phyloP scores from a whole-genome alignment of 2,888 invertebrate species.

The Macrostomum cliftonense region DNA sequence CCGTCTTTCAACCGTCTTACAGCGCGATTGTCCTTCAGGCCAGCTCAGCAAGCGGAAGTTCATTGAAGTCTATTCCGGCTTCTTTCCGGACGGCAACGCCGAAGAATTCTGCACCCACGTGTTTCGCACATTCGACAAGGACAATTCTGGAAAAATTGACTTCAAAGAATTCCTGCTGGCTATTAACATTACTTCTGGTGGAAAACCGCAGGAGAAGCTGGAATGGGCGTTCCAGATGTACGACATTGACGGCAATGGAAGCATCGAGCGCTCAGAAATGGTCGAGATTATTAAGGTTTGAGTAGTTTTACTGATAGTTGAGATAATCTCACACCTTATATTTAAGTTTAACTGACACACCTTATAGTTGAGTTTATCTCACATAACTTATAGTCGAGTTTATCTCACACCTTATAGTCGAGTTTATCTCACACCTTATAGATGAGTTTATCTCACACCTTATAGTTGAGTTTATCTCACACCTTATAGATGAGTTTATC shows the following conservation, averaged over 20 bases:
- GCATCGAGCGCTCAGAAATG: constrained; percentile 36
- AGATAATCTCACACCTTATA: no score
- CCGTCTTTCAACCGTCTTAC: constrained; percentile 21
- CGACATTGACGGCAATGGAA: constrained; percentile 37
- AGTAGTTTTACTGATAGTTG: neutral
- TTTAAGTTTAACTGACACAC: no score
- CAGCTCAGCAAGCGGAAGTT: constrained; percentile 85
- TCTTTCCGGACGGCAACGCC: constrained; percentile 90
- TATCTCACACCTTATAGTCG: no score
- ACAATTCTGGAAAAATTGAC: constrained; percentile 37
- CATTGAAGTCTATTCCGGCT: constrained; percentile 97
- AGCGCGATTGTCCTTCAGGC: constrained; percentile 96
- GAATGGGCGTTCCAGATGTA: constrained; percentile 39
- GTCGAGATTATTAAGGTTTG: constrained; percentile 35
- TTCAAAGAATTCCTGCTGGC: constrained; percentile 38
- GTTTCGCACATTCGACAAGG: constrained; percentile 74
- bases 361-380: no score
- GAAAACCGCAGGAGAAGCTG: constrained; percentile 35
- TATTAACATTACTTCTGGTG: constrained; percentile 37
- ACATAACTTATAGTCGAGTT: no score
- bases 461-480: no score
- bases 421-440: no score
- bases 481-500: no score
- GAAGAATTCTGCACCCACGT: constrained; percentile 95
- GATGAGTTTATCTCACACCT: no score